These are phyloP conservation scores for Eremophila alpestris DNA, from an alignment of 2,797 vertebrate species.

Conservation along the genomic window DNA sequence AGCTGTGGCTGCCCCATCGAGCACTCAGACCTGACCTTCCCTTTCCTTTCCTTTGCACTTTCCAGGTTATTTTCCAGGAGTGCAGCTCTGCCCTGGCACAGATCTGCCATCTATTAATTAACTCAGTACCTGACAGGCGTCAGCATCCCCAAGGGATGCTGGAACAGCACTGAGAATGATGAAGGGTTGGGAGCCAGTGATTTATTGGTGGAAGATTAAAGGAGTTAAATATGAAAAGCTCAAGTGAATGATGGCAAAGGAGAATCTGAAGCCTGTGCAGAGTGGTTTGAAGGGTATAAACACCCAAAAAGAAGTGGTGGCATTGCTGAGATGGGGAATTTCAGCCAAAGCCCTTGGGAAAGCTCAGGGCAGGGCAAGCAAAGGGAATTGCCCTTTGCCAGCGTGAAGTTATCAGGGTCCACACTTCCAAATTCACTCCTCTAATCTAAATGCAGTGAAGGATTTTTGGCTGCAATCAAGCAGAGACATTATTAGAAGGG, in stretches of 20 bases:
- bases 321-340: not conserved
- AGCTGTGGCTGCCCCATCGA: not conserved
- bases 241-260: not conserved
- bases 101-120: not conserved
- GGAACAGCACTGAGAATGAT: not conserved
- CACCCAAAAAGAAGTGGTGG: not conserved
- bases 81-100: not conserved
- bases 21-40: not conserved
- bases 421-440: not conserved
- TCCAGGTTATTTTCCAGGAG: not conserved
- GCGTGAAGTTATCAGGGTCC: too few relatives aligned
- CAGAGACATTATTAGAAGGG: not conserved
- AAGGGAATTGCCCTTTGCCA: not conserved
- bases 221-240: slow-evolving; percentile 25
- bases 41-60: not conserved
- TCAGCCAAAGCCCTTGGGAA: not conserved
- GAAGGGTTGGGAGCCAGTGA: not conserved
- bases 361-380: not conserved
- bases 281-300: not conserved
- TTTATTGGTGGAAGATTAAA: not conserved
- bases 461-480: not conserved
- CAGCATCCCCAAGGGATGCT: not conserved
- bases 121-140: not conserved
- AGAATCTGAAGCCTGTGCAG: not conserved
- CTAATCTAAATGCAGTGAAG: not conserved